Conservation (phyloP, 2,113 vertebrate genomes). For the Hymenochirus boettgeri region DNA sequence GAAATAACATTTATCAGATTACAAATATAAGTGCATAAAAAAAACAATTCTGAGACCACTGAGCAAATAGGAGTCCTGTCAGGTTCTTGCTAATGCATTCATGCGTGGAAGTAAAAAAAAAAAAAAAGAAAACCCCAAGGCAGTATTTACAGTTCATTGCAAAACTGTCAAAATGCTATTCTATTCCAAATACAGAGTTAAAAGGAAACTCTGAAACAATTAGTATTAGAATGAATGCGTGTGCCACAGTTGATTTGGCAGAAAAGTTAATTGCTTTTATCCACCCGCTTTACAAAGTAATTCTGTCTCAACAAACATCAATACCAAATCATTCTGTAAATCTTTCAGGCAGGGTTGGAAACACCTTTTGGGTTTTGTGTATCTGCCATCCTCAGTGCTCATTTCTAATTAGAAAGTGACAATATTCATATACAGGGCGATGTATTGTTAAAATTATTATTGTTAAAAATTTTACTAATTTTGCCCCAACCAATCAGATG, state of each 20-base stretch:
- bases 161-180: slow-evolving; percentile 26
- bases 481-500: no score
- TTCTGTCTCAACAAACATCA: slow-evolving; percentile 43
- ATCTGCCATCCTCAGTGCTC: slow-evolving; percentile 21
- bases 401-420: slow-evolving; percentile 43
- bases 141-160: slow-evolving; percentile 41
- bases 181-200: slow-evolving; percentile 18
- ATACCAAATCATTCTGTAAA: slow-evolving; percentile 37
- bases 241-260: slow-evolving; percentile 41
- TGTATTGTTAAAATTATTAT: no score
- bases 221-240: slow-evolving; percentile 40
- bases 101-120: slow-evolving; percentile 38
- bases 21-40: no score
- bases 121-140: slow-evolving; percentile 28
- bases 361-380: slow-evolving; percentile 25
- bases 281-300: slow-evolving; percentile 42
- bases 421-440: slow-evolving; percentile 37
- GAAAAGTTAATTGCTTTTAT: slow-evolving; percentile 45
- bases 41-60: no score
- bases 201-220: slow-evolving; percentile 32
- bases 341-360: slow-evolving; percentile 17
- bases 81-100: slow-evolving; percentile 25
- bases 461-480: no score
- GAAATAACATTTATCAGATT: no score
- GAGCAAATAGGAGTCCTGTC: no score